These are phyloP conservation scores for Calonectris borealis DNA, from an alignment of 2,113 vertebrate species.

Conservation along the genomic window DNA sequence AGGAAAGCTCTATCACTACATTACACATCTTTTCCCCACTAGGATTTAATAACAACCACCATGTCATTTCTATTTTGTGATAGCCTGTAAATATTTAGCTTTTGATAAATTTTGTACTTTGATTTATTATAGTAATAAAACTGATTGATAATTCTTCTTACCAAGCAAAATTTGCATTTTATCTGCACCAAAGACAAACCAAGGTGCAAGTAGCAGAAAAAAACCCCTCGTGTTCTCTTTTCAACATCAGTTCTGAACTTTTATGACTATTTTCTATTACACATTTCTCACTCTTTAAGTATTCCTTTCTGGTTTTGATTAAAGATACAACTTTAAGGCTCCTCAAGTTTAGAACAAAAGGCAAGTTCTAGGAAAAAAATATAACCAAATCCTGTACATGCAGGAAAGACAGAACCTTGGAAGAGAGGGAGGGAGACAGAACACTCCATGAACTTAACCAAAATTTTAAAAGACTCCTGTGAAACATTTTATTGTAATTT, in stretches of 20 bases:
- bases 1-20: background rate
- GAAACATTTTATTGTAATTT: conserved; percentile 73
- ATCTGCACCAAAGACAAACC: background rate
- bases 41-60: background rate
- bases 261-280: background rate
- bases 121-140: conserved; percentile 48
- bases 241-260: background rate
- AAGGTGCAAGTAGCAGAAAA: background rate
- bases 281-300: background rate
- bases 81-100: conserved; percentile 61
- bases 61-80: background rate
- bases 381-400: rapidly evolving
- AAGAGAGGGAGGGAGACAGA: background rate
- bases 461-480: background rate
- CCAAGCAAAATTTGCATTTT: background rate
- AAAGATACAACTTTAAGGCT: background rate
- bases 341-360: background rate
- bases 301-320: background rate
- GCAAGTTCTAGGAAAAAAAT: background rate
- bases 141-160: background rate
- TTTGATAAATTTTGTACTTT: conserved; percentile 74
- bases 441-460: background rate
- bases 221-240: background rate
- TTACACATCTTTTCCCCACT: background rate
- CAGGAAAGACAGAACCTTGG: background rate